Conservation (phyloP, 2,113 vertebrate species). For the Lipophrys pholis region DNA sequence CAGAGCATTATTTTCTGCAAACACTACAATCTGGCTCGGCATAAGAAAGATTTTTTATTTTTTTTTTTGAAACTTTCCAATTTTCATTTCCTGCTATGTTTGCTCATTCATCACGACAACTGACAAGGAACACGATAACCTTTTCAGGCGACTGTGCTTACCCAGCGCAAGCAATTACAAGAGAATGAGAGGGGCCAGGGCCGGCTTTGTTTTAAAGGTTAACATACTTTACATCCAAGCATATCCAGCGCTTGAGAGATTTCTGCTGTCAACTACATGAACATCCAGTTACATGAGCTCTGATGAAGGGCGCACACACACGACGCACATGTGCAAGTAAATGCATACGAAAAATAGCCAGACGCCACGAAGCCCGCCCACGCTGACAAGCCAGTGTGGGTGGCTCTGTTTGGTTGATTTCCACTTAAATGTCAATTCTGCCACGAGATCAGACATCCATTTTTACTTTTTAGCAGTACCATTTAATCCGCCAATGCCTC, state of each 20-base stretch:
- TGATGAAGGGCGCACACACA: conserved; percentile 51
- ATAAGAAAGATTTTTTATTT: neutral
- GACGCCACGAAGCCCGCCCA: too few relatives aligned
- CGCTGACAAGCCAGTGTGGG: neutral
- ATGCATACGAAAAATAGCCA: too few relatives aligned
- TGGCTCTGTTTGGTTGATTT: conserved; percentile 22
- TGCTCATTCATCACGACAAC: conserved; percentile 75
- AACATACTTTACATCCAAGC: conserved; percentile 79
- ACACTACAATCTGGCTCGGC: neutral
- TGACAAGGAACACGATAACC: conserved; percentile 77
- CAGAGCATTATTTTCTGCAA: conserved; percentile 14
- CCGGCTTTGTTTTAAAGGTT: conserved; percentile 84
- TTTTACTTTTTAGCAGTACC: conserved; percentile 48
- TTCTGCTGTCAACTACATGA: conserved; percentile 73
- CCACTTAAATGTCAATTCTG: conserved; percentile 31
- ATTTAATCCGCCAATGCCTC: conserved; percentile 54
- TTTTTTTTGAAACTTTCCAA: conserved; percentile 38
- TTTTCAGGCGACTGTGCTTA: conserved; percentile 79
- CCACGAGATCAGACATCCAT: conserved; percentile 14
- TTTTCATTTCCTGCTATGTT: conserved; percentile 69
- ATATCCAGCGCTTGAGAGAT: conserved; percentile 71
- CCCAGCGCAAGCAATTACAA: conserved; percentile 76
- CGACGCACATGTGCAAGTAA: neutral
- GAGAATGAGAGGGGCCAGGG: conserved; percentile 74
- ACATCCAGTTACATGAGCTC: conserved; percentile 68